phyloP scores from a whole-genome alignment of 1,140 invertebrate genomes.

The Apis cerana region DNA sequence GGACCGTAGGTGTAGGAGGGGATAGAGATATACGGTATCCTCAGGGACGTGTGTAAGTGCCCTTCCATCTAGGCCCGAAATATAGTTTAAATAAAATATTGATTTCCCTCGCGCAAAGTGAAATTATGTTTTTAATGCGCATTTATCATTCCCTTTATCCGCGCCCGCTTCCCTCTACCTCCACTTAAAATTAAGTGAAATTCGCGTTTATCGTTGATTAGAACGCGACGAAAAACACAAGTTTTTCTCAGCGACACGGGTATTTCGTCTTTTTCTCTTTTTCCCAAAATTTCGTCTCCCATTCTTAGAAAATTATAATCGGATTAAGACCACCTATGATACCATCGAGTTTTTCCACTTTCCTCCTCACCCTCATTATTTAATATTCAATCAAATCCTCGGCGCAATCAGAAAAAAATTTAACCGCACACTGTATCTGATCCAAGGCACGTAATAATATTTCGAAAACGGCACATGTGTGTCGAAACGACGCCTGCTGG shows the following conservation, averaged over 20 bases:
- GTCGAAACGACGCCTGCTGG: constrained; percentile 60
- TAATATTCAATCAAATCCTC: no score
- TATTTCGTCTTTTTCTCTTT: no score
- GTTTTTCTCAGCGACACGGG: no score
- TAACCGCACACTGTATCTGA: not conserved
- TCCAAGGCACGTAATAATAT: not conserved
- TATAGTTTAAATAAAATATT: constrained; percentile 49
- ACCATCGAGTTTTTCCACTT: no score
- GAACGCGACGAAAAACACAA: constrained; percentile 1
- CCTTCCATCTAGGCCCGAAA: constrained; percentile 28
- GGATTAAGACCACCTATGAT: no score
- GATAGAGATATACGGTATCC: constrained; percentile 15
- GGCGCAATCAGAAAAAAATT: not conserved
- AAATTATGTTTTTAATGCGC: constrained; percentile 43
- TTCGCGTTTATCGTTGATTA: constrained; percentile 28
- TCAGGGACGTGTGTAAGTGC: constrained; percentile 47
- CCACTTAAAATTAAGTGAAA: constrained; percentile 24
- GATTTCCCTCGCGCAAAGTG: constrained; percentile 32
- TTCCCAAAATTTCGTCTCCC: no score
- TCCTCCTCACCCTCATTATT: no score
- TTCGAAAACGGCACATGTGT: constrained; percentile 15
- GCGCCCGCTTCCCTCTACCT: not conserved
- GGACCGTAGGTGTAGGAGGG: constrained; percentile 27
- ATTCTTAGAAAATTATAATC: no score
- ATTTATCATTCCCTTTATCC: constrained; percentile 40